These are phyloP conservation scores for Elymnias hypermnestra DNA, from an alignment of 1,140 invertebrate genomes.

Conservation along the genomic window DNA sequence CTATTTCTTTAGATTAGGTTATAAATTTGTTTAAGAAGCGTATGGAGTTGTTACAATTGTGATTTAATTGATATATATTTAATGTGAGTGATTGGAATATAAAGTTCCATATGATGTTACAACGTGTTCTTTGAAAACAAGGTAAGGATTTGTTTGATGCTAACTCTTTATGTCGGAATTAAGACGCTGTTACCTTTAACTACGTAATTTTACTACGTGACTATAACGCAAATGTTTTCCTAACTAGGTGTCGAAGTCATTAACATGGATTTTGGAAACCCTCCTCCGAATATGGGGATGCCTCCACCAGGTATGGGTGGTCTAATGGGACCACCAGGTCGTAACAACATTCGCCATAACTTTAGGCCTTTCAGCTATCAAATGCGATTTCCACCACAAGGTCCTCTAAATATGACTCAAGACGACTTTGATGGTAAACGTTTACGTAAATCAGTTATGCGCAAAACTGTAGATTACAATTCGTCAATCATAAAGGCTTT, in stretches of 20 bases:
- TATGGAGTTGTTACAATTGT: slow-evolving; percentile 14
- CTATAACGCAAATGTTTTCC: slow-evolving; percentile 48
- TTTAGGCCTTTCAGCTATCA: slow-evolving; percentile 77
- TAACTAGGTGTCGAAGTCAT: slow-evolving; percentile 68
- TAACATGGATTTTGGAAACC: slow-evolving; percentile 71
- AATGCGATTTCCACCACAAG: slow-evolving; percentile 75
- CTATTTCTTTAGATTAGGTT: slow-evolving; percentile 29
- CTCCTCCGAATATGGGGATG: slow-evolving; percentile 68
- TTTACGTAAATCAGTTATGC: slow-evolving; percentile 95
- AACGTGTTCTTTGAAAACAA: slow-evolving; percentile 46
- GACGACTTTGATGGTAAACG: slow-evolving; percentile 97
- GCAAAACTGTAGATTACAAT: slow-evolving; percentile 99
- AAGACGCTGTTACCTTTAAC: too few species aligned
- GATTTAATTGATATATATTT: slow-evolving; percentile 7
- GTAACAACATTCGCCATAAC: slow-evolving; percentile 64
- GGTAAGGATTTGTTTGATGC: slow-evolving; percentile 42
- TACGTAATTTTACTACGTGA: too few species aligned
- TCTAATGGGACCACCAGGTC: slow-evolving; percentile 48
- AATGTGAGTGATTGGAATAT: slow-evolving; percentile 30
- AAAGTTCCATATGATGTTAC: slow-evolving; percentile 54
- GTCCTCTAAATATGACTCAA: slow-evolving; percentile 81
- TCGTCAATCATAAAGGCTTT: slow-evolving; percentile 94
- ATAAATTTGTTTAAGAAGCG: slow-evolving; percentile 28
- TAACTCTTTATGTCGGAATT: too few species aligned
- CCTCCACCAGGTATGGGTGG: slow-evolving; percentile 61